Base-by-base conservation (phyloP, 2,888 invertebrate species). In the Scaeva pyrastri region DNA sequence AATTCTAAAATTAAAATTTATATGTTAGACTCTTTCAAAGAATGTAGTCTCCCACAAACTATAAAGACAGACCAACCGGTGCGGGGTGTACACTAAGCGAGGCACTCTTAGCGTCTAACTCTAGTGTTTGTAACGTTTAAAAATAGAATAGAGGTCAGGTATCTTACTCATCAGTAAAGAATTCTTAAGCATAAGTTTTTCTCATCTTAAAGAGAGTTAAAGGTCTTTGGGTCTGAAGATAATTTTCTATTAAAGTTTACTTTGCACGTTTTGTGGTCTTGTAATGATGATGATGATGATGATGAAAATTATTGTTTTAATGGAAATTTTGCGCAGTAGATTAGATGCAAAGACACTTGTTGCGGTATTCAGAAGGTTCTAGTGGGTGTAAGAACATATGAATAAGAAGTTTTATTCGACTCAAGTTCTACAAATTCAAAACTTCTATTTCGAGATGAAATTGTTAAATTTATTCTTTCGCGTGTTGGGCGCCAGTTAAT, bases 141-240 rank as follows among this genome's bases (percentile, higher is more conserved):
- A 64, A 64, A 64, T 64, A 45, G 64, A 64, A 64, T 16, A 64
- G 23, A 26, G 64, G 64, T 64, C 64, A 64, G 11, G 2, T 14
- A 14, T 41, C 8, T 31, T 43, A 45, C 11, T 64, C 26, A 45
- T 10, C 21, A 19, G 0, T 36, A 5, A 19, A 11, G 31, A 36
- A 36, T 58, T 58, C 12, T 58, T 19, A 19, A 6, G 5, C 36
- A 6, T 10, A 26, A 26, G 5, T 55, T 55, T 23, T 26, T 1
- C n/a, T 26, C 11, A 10, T 12, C 21, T 50, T 21, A 23, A 55
- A 26, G 26, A 26, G 26, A 14, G n/a, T 55, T 26, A 31, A 31
- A 31, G 31, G 31, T 31, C 8, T 4, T 21, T 4, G 11, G 2
- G 19, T 12, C 23, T n/a, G 12, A 12, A 52, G 12, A 12, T 7